Conservation (phyloP, 2,888 invertebrate genomes). For the Temnothorax ravouxi region DNA sequence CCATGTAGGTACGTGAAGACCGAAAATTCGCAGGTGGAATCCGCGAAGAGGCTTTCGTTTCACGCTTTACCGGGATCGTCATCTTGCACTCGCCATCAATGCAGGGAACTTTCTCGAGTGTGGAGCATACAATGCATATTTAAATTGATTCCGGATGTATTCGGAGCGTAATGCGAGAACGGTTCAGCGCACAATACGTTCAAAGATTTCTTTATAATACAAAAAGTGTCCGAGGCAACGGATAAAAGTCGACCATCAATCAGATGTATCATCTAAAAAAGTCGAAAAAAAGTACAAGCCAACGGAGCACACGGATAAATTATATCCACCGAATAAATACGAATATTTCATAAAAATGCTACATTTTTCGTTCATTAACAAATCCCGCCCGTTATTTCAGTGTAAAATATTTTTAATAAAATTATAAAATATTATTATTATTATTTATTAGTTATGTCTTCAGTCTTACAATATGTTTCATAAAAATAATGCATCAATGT, state of each 20-base stretch:
- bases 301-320: conserved; percentile 61
- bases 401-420: neutral
- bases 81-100: conserved; percentile 3
- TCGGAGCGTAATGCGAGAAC: conserved; percentile 48
- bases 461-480: neutral
- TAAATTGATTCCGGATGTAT: conserved; percentile 63
- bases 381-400: neutral
- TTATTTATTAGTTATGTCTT: neutral
- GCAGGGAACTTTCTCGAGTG: conserved; percentile 20
- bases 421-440: neutral
- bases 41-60: conserved; percentile 31
- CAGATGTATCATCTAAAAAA: conserved; percentile 57
- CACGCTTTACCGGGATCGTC: neutral
- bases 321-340: conserved; percentile 31
- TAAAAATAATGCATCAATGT: neutral
- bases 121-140: conserved; percentile 55
- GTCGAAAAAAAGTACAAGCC: conserved; percentile 51
- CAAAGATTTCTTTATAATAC: conserved; percentile 55
- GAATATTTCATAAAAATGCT: conserved; percentile 32
- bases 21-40: conserved; percentile 36
- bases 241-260: conserved; percentile 72
- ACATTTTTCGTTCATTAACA: conserved; percentile 1
- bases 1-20: neutral
- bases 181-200: conserved; percentile 21
- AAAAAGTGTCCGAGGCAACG: conserved; percentile 55